Evolutionary conservation across 2,888 invertebrate genomes (phyloP), one percentile per base, ranked within the genome.

Genomic region (Erpobdella octoculata): DNA sequence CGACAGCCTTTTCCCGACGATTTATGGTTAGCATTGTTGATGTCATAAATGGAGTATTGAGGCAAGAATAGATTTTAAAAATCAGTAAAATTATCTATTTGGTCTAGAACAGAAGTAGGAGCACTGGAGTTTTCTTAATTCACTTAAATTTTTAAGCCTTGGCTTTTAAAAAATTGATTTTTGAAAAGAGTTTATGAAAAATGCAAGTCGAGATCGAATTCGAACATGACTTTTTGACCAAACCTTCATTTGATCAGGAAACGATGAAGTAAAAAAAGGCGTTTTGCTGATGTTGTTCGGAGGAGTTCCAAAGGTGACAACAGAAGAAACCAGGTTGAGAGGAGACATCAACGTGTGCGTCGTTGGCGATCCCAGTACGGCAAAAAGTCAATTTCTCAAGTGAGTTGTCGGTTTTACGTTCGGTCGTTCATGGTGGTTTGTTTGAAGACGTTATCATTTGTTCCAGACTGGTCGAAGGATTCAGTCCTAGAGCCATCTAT

Each of bases 331-430:
- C 0, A 89, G 91, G 0, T 87, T 98, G 1, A 87, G 98, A 78
- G 98, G 98, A 8, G 97, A 99, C 80, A 89, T 99, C 70, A 98
- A 98, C 83, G 91, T 96, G 73, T 97, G 96, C 80, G 89, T 98
- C 76, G 97, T 99, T 0, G 98, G 98, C 2, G 98, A 98, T 85
- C 98, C 98, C 0, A 94, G 94, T 81, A 97, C 97, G 0, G 97
- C 97, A 35, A 98, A 99, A 83, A 95, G 95, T 0, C 97, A 98
- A 82, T 88, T 99, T 76, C 86, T 98, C 59, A 95, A 96, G 85
- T 94, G 62, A 31, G 31, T 61, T 62, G 28, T 35, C 5, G 9
- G 12, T 62, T 62, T 62, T 62, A 62, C 25, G 31, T 62, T 62
- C 8, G 28, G 1, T 62, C 18, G 1, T 62, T 35, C 1, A 33